A percentile compares a stretch with the other conserved stretches of the same genome.
Evolutionary conservation across 2,797 vertebrate species (phyloP).

Genomic region (Premnoplex brunnescens): DNA sequence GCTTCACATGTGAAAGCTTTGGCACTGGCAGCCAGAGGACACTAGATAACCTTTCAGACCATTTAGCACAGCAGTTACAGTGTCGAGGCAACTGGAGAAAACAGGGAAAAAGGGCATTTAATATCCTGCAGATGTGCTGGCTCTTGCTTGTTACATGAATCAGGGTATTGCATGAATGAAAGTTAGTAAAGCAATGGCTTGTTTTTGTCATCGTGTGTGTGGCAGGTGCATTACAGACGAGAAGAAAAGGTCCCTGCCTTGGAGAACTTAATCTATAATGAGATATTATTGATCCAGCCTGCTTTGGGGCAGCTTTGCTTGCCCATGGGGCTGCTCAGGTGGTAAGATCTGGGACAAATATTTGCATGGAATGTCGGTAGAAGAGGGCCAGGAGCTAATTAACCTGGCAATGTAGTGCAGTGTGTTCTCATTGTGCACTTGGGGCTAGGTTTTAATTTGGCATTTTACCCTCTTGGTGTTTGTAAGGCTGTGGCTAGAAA

Average conservation of each 20-base stretch:
- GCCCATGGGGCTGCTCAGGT: background rate
- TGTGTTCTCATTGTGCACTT: background rate
- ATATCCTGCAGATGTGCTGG: slow-evolving; percentile 38
- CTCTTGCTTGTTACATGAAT: background rate
- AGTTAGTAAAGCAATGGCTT: background rate
- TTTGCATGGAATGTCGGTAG: background rate
- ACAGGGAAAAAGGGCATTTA: background rate
- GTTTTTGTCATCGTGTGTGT: background rate
- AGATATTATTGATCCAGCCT: background rate
- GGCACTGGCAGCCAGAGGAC: background rate
- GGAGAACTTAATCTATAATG: background rate
- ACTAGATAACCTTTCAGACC: background rate
- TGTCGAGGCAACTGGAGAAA: background rate
- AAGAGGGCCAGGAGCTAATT: slow-evolving; percentile 27
- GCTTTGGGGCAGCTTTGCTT: background rate
- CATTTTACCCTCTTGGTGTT: background rate
- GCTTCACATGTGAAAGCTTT: background rate
- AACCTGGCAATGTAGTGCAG: background rate
- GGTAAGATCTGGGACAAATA: slow-evolving; percentile 38
- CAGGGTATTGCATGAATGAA: background rate
- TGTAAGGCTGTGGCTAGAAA: background rate
- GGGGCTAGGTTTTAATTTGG: background rate
- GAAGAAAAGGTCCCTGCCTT: background rate
- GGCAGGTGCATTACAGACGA: background rate
- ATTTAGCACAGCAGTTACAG: background rate